Base-by-base conservation (phyloP, 2,888 invertebrate species). In the Mamestra brassicae region DNA sequence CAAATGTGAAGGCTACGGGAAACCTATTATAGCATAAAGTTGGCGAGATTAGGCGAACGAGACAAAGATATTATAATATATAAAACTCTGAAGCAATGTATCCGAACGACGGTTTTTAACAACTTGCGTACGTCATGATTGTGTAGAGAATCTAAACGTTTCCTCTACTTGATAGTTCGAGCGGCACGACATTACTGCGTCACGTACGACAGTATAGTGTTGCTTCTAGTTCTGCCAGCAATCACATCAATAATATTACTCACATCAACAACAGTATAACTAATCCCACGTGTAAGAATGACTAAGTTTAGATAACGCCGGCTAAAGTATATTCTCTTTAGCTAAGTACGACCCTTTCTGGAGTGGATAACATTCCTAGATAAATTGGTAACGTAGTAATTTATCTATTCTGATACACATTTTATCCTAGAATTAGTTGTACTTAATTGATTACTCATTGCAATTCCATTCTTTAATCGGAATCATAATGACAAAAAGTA, bases 341-440 rank as follows among this genome's bases (percentile, higher is more conserved):
- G 17, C 52, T 17, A 13, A 50, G 50, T 50, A 15, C 15, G 15
- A 63, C n/a, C 45, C 54, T 13, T 67, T 67, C 26, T 38, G 38
- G 61, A 73, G 52, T 54, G 10, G 45, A n/a, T 57, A 38, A 64
- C 26, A 26, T 26, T 26, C 26, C 26, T 55, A 47, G 38, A 50
- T 65, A 71, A 47, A 50, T 57, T 77, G n/a, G 54, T 60, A 11
- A 47, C 54, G 55, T 36, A 54, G 47, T 47, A 2, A n/a, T 62
- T 58, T 67, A 63, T 64, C 67, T 45, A 67, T 47, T 26, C 8
- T 58, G 62, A 74, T 58, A 74, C 5, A 54, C 6, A 17, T 3
- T 63, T 42, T 58, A 34, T 17, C 17, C 10, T 36, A 60, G 26
- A 47, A 55, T 58, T 52, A 4, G 11, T 15, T 55, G 36, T n/a